Evolutionary conservation across 2,888 invertebrate species (phyloP), one percentile per base, ranked within the genome.

Genomic region (Drosophila melanosoma): DNA sequence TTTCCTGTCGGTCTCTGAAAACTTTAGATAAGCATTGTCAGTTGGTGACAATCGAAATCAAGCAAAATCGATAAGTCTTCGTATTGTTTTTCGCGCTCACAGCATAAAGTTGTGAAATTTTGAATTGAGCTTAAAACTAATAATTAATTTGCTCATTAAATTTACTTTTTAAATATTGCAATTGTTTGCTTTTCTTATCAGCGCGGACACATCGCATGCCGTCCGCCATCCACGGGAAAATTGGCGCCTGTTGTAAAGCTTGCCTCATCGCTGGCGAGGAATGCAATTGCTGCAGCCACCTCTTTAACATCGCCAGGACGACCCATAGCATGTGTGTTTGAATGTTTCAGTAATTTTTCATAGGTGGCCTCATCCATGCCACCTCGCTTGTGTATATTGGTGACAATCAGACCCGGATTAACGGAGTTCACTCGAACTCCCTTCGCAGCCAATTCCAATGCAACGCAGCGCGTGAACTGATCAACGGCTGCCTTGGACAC

Each of bases 401-500:
- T 99, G 2, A 96, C 92, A n/a, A 97, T 96, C 0, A 99, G 98
- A 20, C 99, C 99, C 45, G 99, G 99, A 93, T 98, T 98, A 0
- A 98, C 98, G 62, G 96, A 95, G 92, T 99, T 99, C 0, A 97
- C 97, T 36, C 98, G 94, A 0, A 98, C 97, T 76, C 96, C 95
- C 91, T 96, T 96, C 0, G 94, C 88, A 32, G 95, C 97, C 65
- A 97, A 93, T 89, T 97, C 99, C 33, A 99, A 93, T 10, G 99
- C 98, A 4, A 96, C 94, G 92, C 98, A 98, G 91, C 96, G 95
- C 0, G 99, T 99, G 81, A 99, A 96, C 91, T 99, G 99, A 94
- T 99, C 99, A 10, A 99, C 93, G 7, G 98, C 98, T 49, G 98
- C 94, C 94, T 99, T 99, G 8, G 98, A 98, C 94, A 99, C 96